A percentile compares a stretch with the other conserved stretches of the same genome.
Evolutionary conservation across 2,797 vertebrate genomes (phyloP).

Genomic region (Coracias cyanogaster): DNA sequence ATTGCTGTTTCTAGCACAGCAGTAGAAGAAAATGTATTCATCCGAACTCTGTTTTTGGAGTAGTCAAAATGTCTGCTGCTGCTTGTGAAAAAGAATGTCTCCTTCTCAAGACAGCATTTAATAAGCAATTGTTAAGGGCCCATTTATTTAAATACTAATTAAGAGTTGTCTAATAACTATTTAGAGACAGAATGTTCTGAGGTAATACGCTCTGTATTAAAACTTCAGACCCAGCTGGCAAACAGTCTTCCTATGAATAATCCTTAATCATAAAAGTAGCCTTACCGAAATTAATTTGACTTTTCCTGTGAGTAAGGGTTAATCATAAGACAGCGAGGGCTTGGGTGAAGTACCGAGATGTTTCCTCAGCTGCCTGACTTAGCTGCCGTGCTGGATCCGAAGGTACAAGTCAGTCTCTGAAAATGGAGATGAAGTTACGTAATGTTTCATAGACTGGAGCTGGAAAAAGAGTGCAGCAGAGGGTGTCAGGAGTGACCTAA

Average conservation of each 20-base stretch:
- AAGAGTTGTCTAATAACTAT: conserved; percentile 70
- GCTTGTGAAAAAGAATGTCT: conserved; percentile 69
- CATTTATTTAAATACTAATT: conserved; percentile 67
- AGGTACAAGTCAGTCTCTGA: background rate
- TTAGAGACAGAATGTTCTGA: conserved; percentile 60
- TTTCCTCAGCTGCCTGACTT: background rate
- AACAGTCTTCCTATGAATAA: conserved; percentile 30
- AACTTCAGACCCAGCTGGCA: conserved; percentile 27
- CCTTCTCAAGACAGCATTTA: conserved; percentile 74
- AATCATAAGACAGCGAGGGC: background rate
- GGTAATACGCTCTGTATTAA: conserved; percentile 26
- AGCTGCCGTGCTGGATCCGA: background rate
- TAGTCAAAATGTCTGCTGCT: conserved; percentile 72
- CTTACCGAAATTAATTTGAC: background rate
- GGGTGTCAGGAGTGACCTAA: background rate
- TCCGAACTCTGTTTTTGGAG: conserved; percentile 45
- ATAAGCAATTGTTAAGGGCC: conserved; percentile 68
- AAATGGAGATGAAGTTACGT: background rate
- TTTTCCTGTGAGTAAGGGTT: conserved; percentile 37
- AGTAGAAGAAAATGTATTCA: conserved; percentile 46
- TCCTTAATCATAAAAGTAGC: background rate
- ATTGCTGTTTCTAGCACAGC: conserved; percentile 28
- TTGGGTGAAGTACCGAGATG: background rate
- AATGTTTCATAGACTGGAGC: rapidly evolving
- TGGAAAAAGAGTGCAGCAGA: background rate